phyloP scores from a whole-genome alignment of 2,797 vertebrate species.

The Rachycentron canadum region DNA sequence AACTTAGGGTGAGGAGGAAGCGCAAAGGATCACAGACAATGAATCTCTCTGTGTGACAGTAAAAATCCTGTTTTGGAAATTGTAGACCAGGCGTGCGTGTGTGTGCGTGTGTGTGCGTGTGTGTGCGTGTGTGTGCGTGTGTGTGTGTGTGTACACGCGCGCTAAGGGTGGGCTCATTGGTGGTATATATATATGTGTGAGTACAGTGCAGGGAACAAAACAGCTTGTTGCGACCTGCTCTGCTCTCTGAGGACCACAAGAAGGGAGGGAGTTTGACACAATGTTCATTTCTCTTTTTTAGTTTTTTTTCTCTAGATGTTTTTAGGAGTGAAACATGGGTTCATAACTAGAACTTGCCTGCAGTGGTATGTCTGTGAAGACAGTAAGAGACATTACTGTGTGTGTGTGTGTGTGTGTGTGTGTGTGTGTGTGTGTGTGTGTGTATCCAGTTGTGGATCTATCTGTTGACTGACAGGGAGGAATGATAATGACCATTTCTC shows the following conservation, averaged over 20 bases:
- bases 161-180: constrained; percentile 23
- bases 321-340: constrained; percentile 8
- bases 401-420: neutral
- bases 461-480: constrained; percentile 55
- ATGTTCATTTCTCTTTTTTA: neutral
- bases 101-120: constrained; percentile 25
- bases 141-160: constrained; percentile 9
- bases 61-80: constrained; percentile 71
- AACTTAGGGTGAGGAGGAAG: constrained; percentile 21
- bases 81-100: constrained; percentile 29
- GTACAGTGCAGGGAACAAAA: constrained; percentile 19
- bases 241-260: constrained; percentile 22
- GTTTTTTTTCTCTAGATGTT: constrained; percentile 16
- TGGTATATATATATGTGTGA: constrained; percentile 24
- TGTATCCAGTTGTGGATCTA: constrained; percentile 10
- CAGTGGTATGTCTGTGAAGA: neutral
- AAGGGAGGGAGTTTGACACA: neutral
- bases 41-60: constrained; percentile 54
- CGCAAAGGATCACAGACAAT: constrained; percentile 46
- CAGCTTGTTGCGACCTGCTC: constrained; percentile 73
- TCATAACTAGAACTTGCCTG: neutral
- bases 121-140: constrained; percentile 7
- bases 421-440: neutral
- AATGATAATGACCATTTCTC: constrained; percentile 63
- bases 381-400: neutral